Evolutionary conservation across 2,113 vertebrate genomes (phyloP), one percentile per base, ranked within the genome.

Genomic region (Lynx canadensis): DNA sequence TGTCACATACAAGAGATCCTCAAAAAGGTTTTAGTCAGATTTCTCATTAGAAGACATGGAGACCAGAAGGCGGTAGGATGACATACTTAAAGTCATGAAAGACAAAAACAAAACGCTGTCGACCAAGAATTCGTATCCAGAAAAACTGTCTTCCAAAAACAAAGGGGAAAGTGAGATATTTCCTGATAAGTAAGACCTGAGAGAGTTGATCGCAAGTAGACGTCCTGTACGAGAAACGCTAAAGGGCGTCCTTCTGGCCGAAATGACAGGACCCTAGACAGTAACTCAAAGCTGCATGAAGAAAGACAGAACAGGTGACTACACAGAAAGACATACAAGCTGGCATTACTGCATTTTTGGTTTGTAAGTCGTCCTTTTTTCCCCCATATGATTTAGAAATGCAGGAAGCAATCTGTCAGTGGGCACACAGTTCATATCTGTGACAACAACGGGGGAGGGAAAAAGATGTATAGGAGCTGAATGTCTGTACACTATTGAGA

Each of bases 401-500:
- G 41, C 38, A 71, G 9, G 23, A 36, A 73, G 19, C 19, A 18
- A n/a, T 45, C 27, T 16, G 33, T 38, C 23, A 31, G 33, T 9
- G 60, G 55, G 36, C 71, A 66, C 27, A 38, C 15, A 2, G 1
- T 0, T 6, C 11, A 25, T 18, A 2, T 33, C 55, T 7, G 33
- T 18, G 41, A 41, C 63, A 16, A 9, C 14, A 21, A 3, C 2
- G 4, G 4, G 13, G 18, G 65, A 18, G 3, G 12, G 4, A 11
- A 3, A 1, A 14, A 9, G 8, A 7, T 2, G 3, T 6, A 21
- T 1, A 4, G 63, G 48, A 41, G 63, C 63, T 11, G n/a, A 33
- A 4, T 4, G 57, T 41, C 3, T 50, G 38, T 7, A 6, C 4
- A 33, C 27, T 19, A 10, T 4, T 2, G 65, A 27, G 33, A 57